Conservation (phyloP, 2,797 vertebrate species). For the Notamacropus eugenii region DNA sequence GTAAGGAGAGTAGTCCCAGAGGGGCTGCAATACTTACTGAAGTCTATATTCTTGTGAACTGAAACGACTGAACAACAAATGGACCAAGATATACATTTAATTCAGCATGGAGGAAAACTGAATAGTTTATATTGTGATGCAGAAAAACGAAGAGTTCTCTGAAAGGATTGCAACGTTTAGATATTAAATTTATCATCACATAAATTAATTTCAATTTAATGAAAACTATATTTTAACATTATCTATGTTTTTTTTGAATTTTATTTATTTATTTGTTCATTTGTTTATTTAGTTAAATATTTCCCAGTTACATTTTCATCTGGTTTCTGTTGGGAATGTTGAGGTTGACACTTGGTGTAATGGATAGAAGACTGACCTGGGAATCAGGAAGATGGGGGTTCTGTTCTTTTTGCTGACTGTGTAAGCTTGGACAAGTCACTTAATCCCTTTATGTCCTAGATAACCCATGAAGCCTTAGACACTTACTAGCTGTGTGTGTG, state of each 20-base stretch:
- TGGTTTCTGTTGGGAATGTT: not conserved
- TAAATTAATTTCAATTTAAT: not conserved
- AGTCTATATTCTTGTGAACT: not conserved
- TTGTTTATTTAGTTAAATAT: not conserved
- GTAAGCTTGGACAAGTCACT: not conserved
- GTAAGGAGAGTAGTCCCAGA: not conserved
- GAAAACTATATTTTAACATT: not conserved
- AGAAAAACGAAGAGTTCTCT: slow-evolving; percentile 15
- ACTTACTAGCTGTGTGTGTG: not conserved
- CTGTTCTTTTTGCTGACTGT: not conserved
- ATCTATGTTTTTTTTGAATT: not conserved
- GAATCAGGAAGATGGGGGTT: not conserved
- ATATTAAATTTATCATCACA: not conserved
- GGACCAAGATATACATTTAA: not conserved
- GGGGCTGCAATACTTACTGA: not conserved
- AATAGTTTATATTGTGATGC: slow-evolving; percentile 9
- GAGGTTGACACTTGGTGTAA: not conserved
- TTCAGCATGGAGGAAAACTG: not conserved
- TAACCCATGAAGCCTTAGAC: not conserved
- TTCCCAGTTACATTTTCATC: not conserved
- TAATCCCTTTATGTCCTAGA: not conserved
- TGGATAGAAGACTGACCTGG: not conserved
- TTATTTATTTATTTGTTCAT: not conserved
- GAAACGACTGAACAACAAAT: not conserved
- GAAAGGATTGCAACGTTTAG: not conserved